Evolutionary conservation across 2,888 invertebrate genomes (phyloP).

Genomic region (Agrochola lota): DNA sequence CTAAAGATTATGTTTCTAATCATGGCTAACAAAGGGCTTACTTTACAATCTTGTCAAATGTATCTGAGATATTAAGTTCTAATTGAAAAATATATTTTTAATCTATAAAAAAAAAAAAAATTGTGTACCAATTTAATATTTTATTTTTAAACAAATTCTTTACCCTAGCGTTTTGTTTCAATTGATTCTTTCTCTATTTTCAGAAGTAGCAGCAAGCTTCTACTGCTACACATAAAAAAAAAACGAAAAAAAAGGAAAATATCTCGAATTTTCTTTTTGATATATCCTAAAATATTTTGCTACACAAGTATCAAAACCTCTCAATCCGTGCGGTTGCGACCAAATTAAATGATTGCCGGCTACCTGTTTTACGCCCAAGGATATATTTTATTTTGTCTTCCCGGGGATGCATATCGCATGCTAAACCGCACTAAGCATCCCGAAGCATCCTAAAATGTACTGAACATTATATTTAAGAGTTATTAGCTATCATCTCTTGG

Average conservation of each 20-base stretch:
- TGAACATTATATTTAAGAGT: slow-evolving; percentile 68
- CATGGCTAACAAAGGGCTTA: too few relatives aligned
- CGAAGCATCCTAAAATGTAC: slow-evolving; percentile 57
- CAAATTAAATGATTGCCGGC: slow-evolving; percentile 85
- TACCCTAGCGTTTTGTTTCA: neutral
- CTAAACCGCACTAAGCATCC: slow-evolving; percentile 73
- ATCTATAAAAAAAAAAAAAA: too few relatives aligned
- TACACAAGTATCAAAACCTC: slow-evolving; percentile 76
- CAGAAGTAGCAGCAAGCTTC: too few relatives aligned
- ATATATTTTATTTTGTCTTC: slow-evolving; percentile 84
- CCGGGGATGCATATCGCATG: slow-evolving; percentile 74
- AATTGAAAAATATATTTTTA: too few relatives aligned
- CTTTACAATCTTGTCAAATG: too few relatives aligned
- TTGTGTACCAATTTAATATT: too few relatives aligned
- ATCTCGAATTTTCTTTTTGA: too few relatives aligned
- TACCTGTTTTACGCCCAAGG: slow-evolving; percentile 89
- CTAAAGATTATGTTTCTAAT: too few relatives aligned
- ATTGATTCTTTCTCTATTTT: neutral
- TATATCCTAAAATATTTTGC: neutral
- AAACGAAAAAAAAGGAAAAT: too few relatives aligned
- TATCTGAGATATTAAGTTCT: too few relatives aligned
- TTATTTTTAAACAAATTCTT: too few relatives aligned
- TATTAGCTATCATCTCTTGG: slow-evolving; percentile 61
- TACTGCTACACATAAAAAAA: too few relatives aligned
- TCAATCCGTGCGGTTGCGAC: slow-evolving; percentile 61